Percentiles rank a stretch among this genome's conserved stretches.
These are phyloP conservation scores for Metaphire vulgaris DNA, from an alignment of 1,140 invertebrate genomes.

Conservation along the genomic window DNA sequence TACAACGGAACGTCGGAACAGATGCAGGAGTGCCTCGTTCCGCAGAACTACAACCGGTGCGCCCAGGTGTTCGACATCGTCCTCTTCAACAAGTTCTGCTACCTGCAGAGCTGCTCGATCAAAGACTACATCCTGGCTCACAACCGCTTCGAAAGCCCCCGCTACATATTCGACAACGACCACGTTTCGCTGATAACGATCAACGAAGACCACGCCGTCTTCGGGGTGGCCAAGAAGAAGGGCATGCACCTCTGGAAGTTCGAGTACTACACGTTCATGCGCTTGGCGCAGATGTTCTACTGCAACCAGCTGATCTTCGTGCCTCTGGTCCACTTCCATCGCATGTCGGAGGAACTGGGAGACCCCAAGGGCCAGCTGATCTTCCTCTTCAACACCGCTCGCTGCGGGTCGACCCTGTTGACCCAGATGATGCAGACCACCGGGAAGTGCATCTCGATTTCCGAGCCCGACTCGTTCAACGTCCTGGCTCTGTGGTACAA, in stretches of 20 bases:
- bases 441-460: slow-evolving; percentile 9
- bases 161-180: not conserved
- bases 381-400: slow-evolving; percentile 19
- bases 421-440: slow-evolving; percentile 19
- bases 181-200: not conserved
- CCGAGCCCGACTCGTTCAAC: slow-evolving; percentile 7
- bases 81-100: not conserved
- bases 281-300: not conserved
- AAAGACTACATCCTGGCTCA: not conserved
- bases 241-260: not conserved
- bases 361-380: slow-evolving; percentile 23
- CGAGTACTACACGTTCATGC: not conserved
- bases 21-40: not conserved
- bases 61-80: not conserved
- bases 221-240: not conserved
- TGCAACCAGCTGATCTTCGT: not conserved
- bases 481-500: not conserved
- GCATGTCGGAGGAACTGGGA: slow-evolving; percentile 16
- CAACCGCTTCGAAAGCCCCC: not conserved
- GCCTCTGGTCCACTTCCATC: slow-evolving; percentile 7
- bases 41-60: not conserved
- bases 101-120: not conserved
- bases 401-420: slow-evolving; percentile 25
- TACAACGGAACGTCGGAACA: not conserved
- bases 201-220: not conserved